These are phyloP conservation scores for Marmota flaviventris DNA, from an alignment of 2,113 vertebrate genomes.

Conservation along the genomic window DNA sequence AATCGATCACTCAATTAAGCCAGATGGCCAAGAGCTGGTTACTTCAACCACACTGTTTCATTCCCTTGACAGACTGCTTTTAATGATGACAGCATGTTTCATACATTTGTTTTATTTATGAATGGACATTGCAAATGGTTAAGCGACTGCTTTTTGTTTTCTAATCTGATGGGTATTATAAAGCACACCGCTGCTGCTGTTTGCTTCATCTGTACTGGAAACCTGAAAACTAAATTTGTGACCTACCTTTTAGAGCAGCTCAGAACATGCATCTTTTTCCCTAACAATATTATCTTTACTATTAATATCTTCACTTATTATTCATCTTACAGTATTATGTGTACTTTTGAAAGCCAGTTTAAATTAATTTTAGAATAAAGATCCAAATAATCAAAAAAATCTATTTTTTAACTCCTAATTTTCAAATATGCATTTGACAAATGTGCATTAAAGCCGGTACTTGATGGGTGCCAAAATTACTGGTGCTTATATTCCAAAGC, in stretches of 20 bases:
- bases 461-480: not conserved
- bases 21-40: not conserved
- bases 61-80: constrained; percentile 20
- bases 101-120: constrained; percentile 14
- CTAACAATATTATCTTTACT: not conserved
- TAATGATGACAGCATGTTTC: not conserved
- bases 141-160: not conserved
- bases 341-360: constrained; percentile 31
- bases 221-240: not conserved
- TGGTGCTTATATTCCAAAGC: not conserved
- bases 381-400: constrained; percentile 50
- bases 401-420: constrained; percentile 9
- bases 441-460: not conserved
- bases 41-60: not conserved
- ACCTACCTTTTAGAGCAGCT: not conserved
- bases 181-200: not conserved
- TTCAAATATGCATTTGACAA: constrained; percentile 16
- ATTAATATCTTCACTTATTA: constrained; percentile 10
- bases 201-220: not conserved
- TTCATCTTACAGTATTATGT: not conserved
- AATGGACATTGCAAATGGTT: not conserved
- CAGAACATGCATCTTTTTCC: not conserved
- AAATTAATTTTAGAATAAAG: constrained; percentile 51
- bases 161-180: not conserved
- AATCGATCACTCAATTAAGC: not conserved